Evolutionary conservation across 1,140 invertebrate genomes (phyloP).

Genomic region (Drosophila sechellia): DNA sequence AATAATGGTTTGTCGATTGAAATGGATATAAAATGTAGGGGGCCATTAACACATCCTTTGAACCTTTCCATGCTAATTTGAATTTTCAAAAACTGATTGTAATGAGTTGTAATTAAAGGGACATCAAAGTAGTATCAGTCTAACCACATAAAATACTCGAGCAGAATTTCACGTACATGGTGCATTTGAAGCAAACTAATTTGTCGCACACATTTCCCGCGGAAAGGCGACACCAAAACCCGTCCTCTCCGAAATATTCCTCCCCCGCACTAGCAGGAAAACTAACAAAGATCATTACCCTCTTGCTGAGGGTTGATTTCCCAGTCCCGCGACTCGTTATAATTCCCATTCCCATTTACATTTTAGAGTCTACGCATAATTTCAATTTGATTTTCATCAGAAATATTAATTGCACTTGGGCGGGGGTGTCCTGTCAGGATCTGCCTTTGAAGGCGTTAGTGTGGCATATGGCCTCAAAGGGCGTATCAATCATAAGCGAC

Average conservation of each 20-base stretch:
- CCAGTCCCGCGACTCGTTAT: constrained; percentile 5
- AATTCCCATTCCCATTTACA: constrained; percentile 10
- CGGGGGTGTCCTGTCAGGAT: constrained; percentile 51
- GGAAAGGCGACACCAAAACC: constrained; percentile 14
- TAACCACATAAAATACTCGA: constrained; percentile 22
- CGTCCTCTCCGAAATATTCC: constrained; percentile 4
- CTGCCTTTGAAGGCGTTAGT: constrained; percentile 42
- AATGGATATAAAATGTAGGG: no score
- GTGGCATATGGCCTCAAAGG: constrained; percentile 58
- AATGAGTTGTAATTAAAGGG: constrained; percentile 22
- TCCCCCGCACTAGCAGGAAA: constrained; percentile 23
- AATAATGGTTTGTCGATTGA: no score
- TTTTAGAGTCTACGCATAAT: constrained; percentile 66
- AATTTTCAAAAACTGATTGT: background rate
- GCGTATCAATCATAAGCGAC: constrained; percentile 66
- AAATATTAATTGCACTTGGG: constrained; percentile 69
- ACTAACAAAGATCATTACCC: constrained; percentile 37
- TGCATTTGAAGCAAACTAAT: constrained; percentile 59
- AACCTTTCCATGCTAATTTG: no score
- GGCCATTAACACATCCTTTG: background rate
- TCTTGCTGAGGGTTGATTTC: constrained; percentile 22
- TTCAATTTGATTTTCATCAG: constrained; percentile 73
- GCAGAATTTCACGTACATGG: constrained; percentile 30
- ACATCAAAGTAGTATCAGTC: constrained; percentile 7
- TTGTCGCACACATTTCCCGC: constrained; percentile 59